phyloP scores from a whole-genome alignment of 2,113 vertebrate species.

The Hymenochirus boettgeri region DNA sequence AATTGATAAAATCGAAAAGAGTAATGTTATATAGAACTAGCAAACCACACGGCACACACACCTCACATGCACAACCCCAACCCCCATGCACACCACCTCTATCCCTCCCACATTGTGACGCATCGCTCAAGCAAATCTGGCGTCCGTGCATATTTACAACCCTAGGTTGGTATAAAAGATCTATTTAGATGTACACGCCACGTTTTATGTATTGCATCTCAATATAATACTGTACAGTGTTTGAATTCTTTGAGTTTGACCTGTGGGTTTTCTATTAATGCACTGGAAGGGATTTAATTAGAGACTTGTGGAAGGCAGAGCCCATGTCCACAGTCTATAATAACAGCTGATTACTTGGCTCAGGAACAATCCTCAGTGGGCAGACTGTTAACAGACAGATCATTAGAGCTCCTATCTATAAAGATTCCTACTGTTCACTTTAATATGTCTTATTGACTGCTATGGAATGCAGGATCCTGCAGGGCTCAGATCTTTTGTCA shows the following conservation, averaged over 20 bases:
- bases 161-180: no score
- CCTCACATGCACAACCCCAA: no score
- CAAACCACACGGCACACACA: no score
- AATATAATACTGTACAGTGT: background rate
- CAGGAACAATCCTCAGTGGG: conserved; percentile 12
- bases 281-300: background rate
- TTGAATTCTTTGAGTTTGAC: background rate
- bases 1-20: no score
- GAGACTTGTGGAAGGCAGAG: background rate
- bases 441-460: conserved; percentile 21
- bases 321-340: conserved; percentile 6
- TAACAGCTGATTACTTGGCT: conserved; percentile 17
- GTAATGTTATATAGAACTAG: no score
- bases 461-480: conserved; percentile 26
- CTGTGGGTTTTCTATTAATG: background rate
- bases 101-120: no score
- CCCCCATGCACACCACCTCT: no score
- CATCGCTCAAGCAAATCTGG: no score
- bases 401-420: conserved; percentile 18
- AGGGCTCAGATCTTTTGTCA: conserved; percentile 18
- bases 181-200: no score
- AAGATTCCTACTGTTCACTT: conserved; percentile 11
- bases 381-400: conserved; percentile 28
- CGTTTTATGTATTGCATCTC: no score
- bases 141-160: no score